Conservation (phyloP, 64 coral and sea anemone genomes). For the Catalaphyllia jardinei region DNA sequence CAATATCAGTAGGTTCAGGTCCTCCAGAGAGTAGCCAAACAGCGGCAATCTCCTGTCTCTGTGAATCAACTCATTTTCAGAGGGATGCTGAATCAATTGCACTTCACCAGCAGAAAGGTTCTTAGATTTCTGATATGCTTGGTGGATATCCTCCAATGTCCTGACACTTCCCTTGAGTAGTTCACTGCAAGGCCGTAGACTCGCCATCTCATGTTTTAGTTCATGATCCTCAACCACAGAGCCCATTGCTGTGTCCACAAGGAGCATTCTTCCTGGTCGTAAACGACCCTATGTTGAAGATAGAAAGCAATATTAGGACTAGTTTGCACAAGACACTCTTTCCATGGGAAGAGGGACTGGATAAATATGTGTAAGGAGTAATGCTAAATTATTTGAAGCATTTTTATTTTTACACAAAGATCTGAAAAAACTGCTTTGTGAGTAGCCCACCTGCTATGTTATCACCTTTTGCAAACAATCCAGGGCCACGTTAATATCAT, state of each 20-base stretch:
- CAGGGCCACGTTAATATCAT: too few relatives aligned
- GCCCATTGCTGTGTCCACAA: conserved; percentile 83
- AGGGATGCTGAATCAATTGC: conserved; percentile 56
- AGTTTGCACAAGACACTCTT: too few relatives aligned
- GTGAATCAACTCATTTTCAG: conserved; percentile 63
- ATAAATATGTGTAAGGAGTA: too few relatives aligned
- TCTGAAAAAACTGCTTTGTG: too few relatives aligned
- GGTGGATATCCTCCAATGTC: conserved; percentile 70
- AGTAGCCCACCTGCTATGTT: too few relatives aligned
- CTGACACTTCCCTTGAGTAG: conserved; percentile 68
- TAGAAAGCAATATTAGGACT: not conserved
- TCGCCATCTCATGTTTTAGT: conserved; percentile 72
- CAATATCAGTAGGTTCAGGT: conserved; percentile 85
- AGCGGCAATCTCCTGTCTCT: conserved; percentile 76
- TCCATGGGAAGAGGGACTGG: too few relatives aligned
- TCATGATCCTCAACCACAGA: conserved; percentile 84
- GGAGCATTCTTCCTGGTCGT: conserved; percentile 82
- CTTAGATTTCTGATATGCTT: conserved; percentile 55
- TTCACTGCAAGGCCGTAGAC: conserved; percentile 65
- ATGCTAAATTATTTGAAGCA: too few relatives aligned
- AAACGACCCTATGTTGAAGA: conserved; percentile 73
- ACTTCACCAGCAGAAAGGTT: conserved; percentile 37
- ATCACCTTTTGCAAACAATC: too few relatives aligned
- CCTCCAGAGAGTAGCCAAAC: conserved; percentile 95
- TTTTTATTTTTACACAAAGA: too few relatives aligned